Evolutionary conservation across 2,113 vertebrate species (phyloP).

Genomic region (Saguinus imperator): DNA sequence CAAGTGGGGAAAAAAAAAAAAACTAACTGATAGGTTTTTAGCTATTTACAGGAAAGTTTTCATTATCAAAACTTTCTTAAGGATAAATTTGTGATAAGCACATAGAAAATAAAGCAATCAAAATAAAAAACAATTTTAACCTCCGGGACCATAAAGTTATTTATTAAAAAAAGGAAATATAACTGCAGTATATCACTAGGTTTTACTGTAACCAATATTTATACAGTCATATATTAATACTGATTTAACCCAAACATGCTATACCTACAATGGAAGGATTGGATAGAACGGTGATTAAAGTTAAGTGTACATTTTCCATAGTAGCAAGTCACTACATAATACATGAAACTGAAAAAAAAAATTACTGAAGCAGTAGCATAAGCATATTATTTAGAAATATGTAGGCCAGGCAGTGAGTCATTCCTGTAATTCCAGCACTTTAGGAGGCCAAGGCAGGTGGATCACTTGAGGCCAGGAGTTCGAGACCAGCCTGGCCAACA

Average conservation of each 20-base stretch:
- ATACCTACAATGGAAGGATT: background rate
- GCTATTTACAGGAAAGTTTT: slow-evolving; percentile 4
- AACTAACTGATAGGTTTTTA: background rate
- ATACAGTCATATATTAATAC: background rate
- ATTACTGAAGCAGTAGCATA: background rate
- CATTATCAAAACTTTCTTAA: background rate
- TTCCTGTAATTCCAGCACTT: no score
- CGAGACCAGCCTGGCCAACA: no score
- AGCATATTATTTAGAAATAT: background rate
- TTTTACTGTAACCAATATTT: background rate
- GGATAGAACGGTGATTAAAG: background rate
- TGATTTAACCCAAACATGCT: background rate
- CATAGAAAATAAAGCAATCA: background rate
- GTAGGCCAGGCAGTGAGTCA: no score
- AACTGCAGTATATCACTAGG: background rate
- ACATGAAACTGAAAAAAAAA: background rate
- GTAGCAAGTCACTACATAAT: background rate
- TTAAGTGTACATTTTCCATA: background rate
- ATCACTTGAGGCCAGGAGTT: no score
- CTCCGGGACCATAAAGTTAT: background rate
- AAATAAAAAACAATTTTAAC: slow-evolving; percentile 9
- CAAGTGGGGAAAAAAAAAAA: background rate
- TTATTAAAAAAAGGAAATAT: background rate
- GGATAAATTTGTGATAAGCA: background rate
- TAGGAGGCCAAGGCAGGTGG: no score